Evolutionary conservation across 2,888 invertebrate species (phyloP).

Genomic region (Microchrysa polita): DNA sequence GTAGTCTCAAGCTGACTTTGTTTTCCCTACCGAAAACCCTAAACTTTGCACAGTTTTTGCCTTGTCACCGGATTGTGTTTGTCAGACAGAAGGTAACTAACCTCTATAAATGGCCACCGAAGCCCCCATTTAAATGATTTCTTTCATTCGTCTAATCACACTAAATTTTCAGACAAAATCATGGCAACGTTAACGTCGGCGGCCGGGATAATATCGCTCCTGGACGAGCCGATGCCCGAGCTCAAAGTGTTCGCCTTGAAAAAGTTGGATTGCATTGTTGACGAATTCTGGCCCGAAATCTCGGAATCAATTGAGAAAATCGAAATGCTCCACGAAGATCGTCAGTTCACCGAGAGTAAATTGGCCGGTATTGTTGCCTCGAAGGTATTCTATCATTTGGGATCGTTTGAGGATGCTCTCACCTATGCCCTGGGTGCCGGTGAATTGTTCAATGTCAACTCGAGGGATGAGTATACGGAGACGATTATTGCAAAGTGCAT

Average conservation of each 20-base stretch:
- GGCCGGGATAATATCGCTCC: slow-evolving; percentile 93
- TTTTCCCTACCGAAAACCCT: background rate
- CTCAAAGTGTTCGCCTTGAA: slow-evolving; percentile 93
- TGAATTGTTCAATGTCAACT: slow-evolving; percentile 93
- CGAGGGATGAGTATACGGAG: slow-evolving; percentile 94
- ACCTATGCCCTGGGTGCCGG: slow-evolving; percentile 98
- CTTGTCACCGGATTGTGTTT: slow-evolving; percentile 25
- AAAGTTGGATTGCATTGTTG: slow-evolving; percentile 92
- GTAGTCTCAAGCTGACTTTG: background rate
- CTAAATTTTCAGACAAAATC: slow-evolving; percentile 58
- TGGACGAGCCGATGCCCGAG: slow-evolving; percentile 94
- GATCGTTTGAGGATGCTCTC: slow-evolving; percentile 95
- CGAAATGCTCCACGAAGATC: slow-evolving; percentile 95
- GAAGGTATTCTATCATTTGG: slow-evolving; percentile 98
- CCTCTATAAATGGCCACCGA: background rate
- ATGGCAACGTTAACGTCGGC: slow-evolving; percentile 73
- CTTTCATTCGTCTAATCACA: background rate
- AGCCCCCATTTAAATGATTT: background rate
- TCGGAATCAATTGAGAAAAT: slow-evolving; percentile 98
- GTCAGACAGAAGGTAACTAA: slow-evolving; percentile 25
- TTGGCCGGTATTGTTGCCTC: slow-evolving; percentile 97
- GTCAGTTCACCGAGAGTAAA: slow-evolving; percentile 86
- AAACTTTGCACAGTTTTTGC: background rate
- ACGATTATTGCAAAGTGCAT: slow-evolving; percentile 98
- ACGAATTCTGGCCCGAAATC: slow-evolving; percentile 99